A percentile compares a stretch with the other conserved stretches of the same genome.
These are phyloP conservation scores for Cataglyphis altisquamis DNA, from an alignment of 2,888 invertebrate genomes.

Conservation along the genomic window DNA sequence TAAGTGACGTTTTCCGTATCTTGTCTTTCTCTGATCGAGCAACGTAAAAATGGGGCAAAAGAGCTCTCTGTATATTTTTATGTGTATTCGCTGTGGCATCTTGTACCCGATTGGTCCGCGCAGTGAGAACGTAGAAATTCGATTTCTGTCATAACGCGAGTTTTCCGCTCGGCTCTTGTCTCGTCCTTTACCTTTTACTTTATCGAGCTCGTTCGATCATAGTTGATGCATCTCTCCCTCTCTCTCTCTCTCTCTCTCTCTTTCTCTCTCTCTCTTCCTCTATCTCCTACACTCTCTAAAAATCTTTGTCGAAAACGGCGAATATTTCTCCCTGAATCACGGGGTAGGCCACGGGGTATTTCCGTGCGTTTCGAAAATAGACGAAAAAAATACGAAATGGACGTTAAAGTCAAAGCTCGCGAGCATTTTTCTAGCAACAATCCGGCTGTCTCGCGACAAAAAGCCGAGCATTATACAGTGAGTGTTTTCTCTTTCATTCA, in stretches of 20 bases:
- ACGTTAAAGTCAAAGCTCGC: not conserved
- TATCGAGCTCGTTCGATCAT: not conserved
- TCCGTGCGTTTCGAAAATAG: not conserved
- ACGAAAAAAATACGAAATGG: not conserved
- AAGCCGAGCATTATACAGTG: not conserved
- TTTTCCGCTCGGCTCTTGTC: not conserved
- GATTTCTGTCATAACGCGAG: conserved; percentile 15
- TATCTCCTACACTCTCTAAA: not conserved
- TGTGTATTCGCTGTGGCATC: not conserved
- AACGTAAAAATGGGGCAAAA: not conserved
- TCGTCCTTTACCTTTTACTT: conserved; percentile 1
- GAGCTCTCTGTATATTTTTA: not conserved
- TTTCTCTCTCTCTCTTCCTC: not conserved
- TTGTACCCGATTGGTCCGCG: not conserved
- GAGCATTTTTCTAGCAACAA: conserved; percentile 1
- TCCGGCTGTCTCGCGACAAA: not conserved
- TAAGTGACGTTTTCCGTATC: not conserved
- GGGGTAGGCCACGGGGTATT: not conserved
- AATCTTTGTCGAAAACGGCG: not conserved
- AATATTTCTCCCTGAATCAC: not conserved
- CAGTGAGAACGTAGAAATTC: not conserved
- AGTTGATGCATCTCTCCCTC: not conserved
- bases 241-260: no score
- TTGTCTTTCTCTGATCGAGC: not conserved
- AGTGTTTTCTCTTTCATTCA: not conserved